Evolutionary conservation across 2,797 vertebrate genomes (phyloP).

Genomic region (Parauchenoglanis ngamensis): DNA sequence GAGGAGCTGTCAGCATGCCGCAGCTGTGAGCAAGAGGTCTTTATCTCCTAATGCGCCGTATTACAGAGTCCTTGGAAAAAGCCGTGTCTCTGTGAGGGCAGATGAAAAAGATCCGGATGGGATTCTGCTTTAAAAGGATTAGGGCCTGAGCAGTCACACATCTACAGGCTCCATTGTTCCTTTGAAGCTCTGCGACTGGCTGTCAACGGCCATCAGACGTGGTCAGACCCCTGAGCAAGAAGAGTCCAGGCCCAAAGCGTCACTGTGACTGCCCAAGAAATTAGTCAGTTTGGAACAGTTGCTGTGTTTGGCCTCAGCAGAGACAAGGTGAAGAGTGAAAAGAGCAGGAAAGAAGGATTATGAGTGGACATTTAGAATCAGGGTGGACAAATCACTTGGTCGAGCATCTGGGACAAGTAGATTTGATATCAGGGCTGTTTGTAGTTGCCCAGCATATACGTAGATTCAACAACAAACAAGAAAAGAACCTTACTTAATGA

Average conservation of each 20-base stretch:
- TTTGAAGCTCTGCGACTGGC: slow-evolving; percentile 71
- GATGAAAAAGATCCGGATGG: slow-evolving; percentile 75
- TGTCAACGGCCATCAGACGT: slow-evolving; percentile 66
- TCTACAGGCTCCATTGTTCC: slow-evolving; percentile 64
- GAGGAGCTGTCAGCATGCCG: slow-evolving; percentile 72
- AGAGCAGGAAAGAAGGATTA: slow-evolving; percentile 4
- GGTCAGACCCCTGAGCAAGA: slow-evolving; percentile 48
- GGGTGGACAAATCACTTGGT: background rate
- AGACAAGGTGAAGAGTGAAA: slow-evolving; percentile 14
- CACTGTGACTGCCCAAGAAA: slow-evolving; percentile 35
- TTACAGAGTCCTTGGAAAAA: slow-evolving; percentile 70
- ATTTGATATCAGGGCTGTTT: background rate
- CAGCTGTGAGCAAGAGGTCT: slow-evolving; percentile 72
- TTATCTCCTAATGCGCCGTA: slow-evolving; percentile 78
- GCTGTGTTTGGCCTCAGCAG: slow-evolving; percentile 1
- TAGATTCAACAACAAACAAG: background rate
- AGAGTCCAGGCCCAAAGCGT: slow-evolving; percentile 49
- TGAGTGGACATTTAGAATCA: background rate
- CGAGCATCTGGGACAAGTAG: background rate
- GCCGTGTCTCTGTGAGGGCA: slow-evolving; percentile 67
- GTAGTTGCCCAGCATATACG: background rate
- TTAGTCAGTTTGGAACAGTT: slow-evolving; percentile 13
- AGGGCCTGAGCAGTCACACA: slow-evolving; percentile 73
- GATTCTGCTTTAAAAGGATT: slow-evolving; percentile 74
- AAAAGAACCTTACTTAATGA: background rate